phyloP scores from a whole-genome alignment of 2,797 vertebrate genomes.

The Menidia menidia region DNA sequence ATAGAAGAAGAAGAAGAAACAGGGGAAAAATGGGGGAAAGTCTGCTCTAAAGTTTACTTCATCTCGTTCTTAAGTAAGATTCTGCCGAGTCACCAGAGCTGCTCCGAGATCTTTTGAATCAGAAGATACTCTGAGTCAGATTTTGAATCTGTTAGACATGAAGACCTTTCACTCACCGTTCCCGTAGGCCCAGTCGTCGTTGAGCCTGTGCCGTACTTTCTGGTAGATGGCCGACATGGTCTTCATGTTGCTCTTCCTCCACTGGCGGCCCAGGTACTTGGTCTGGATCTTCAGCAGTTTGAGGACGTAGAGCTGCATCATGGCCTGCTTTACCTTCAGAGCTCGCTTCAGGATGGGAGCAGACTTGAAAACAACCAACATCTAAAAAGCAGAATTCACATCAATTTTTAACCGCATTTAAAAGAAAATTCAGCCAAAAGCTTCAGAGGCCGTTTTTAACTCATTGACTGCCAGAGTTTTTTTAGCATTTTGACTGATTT shows the following conservation, averaged over 20 bases:
- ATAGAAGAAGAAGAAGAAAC: too few species aligned
- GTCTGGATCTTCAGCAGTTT: slow-evolving; percentile 97
- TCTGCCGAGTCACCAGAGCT: too few species aligned
- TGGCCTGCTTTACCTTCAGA: slow-evolving; percentile 96
- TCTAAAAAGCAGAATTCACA: slow-evolving; percentile 73
- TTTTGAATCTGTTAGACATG: neutral
- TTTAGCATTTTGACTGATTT: too few species aligned
- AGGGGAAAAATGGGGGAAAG: too few species aligned
- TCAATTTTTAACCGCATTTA: neutral
- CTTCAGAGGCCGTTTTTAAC: too few species aligned
- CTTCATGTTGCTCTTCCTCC: slow-evolving; percentile 99
- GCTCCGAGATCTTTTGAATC: too few species aligned
- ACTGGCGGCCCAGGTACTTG: slow-evolving; percentile 95
- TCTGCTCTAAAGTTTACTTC: too few species aligned
- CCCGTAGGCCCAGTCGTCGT: slow-evolving; percentile 97
- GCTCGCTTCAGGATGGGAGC: slow-evolving; percentile 95
- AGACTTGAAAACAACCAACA: slow-evolving; percentile 97
- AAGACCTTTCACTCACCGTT: slow-evolving; percentile 82
- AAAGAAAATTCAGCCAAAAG: rapidly evolving
- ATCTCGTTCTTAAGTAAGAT: too few species aligned
- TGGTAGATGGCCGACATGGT: slow-evolving; percentile 99
- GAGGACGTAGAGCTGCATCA: slow-evolving; percentile 96
- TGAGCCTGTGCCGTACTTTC: slow-evolving; percentile 95
- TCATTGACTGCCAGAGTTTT: too few species aligned
- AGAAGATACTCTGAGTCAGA: too few species aligned